Evolutionary conservation across 1,140 invertebrate species (phyloP).

Genomic region (Sarcophaga bullata): DNA sequence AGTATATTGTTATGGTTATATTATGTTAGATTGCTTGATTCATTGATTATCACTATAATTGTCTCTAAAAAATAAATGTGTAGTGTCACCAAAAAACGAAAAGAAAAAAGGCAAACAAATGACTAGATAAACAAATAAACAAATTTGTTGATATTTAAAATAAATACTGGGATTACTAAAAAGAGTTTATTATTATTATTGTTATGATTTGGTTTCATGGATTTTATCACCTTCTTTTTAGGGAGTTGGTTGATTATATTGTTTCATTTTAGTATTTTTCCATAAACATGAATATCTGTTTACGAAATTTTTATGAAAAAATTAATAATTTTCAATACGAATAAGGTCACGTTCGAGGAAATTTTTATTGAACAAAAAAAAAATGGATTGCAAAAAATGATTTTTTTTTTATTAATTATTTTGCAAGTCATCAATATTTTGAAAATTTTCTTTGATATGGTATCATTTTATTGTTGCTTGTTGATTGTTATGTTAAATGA

Average conservation of each 20-base stretch:
- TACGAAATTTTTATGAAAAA: too few species aligned
- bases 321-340: not conserved
- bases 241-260: not conserved
- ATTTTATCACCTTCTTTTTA: not conserved
- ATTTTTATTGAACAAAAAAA: not conserved
- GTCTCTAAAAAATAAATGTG: not conserved
- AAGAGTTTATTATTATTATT: not conserved
- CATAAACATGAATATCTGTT: not conserved
- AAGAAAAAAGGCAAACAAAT: too few species aligned
- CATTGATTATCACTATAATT: conserved; percentile 7
- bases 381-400: too few species aligned
- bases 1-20: not conserved
- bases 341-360: conserved; percentile 5
- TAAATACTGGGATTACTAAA: not conserved
- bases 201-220: not conserved
- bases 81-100: not conserved
- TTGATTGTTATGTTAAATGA: too few species aligned
- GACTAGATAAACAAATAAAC: not conserved
- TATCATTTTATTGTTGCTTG: too few species aligned
- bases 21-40: too few species aligned
- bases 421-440: too few species aligned
- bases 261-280: not conserved
- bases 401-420: too few species aligned
- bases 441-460: too few species aligned
- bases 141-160: conserved; percentile 3